Percentiles rank a stretch among this genome's conserved stretches.
phyloP scores from a whole-genome alignment of 2,113 vertebrate species.

The Pantherophis guttatus region DNA sequence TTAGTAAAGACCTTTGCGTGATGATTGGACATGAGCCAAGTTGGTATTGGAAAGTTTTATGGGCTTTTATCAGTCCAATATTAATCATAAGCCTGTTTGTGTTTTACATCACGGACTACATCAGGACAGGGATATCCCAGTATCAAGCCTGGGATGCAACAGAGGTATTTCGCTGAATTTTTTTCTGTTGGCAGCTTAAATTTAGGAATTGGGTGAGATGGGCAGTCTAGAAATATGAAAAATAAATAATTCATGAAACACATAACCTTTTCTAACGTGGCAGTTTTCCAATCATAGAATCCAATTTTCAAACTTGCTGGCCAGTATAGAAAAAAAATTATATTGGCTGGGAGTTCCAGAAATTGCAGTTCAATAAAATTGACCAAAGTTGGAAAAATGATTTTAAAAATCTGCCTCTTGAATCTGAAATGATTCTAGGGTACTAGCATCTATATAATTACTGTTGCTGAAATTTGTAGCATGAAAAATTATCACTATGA shows the following conservation, averaged over 20 bases:
- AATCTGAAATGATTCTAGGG: neutral
- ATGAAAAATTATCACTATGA: neutral
- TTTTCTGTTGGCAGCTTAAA: neutral
- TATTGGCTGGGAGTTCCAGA: neutral
- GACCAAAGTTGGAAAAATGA: neutral
- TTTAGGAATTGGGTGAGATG: neutral
- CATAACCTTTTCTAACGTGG: neutral
- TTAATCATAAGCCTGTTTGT: slow-evolving; percentile 82
- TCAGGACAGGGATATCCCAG: slow-evolving; percentile 78
- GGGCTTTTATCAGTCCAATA: slow-evolving; percentile 78
- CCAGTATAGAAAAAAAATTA: neutral
- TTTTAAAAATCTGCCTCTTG: neutral
- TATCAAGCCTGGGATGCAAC: slow-evolving; percentile 90
- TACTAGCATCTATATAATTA: neutral
- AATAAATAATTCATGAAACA: neutral
- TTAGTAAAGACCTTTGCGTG: slow-evolving; percentile 84
- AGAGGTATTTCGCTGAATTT: slow-evolving; percentile 69
- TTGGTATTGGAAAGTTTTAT: slow-evolving; percentile 89
- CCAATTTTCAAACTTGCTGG: neutral
- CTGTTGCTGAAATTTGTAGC: neutral
- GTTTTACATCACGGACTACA: slow-evolving; percentile 86
- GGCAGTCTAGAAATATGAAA: neutral
- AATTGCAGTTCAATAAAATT: neutral
- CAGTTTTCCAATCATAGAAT: neutral
- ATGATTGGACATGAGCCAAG: slow-evolving; percentile 80